phyloP scores from a whole-genome alignment of 2,113 vertebrate genomes.

The Pseudonaja textilis region DNA sequence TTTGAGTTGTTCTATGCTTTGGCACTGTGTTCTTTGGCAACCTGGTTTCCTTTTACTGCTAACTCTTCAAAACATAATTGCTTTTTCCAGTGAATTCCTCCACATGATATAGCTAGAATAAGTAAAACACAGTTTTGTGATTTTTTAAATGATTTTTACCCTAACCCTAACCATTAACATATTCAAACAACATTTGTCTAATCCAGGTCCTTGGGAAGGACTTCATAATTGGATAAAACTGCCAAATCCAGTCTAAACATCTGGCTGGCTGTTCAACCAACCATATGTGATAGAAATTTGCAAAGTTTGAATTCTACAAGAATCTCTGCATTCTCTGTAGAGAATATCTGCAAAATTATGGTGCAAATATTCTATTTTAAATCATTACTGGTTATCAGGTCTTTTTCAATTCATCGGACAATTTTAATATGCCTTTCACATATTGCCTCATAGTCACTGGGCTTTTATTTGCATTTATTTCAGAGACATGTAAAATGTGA shows the following conservation, averaged over 20 bases:
- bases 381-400: background rate
- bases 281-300: background rate
- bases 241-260: background rate
- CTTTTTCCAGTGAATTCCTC: background rate
- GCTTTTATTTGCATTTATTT: background rate
- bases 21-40: too few species aligned
- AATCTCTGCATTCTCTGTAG: background rate
- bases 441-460: too few species aligned
- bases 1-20: too few species aligned
- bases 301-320: background rate
- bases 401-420: background rate
- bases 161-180: background rate
- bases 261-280: background rate
- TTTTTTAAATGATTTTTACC: background rate
- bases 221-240: background rate
- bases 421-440: background rate
- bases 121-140: background rate
- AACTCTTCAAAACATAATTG: background rate
- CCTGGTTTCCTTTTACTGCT: background rate
- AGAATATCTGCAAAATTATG: background rate
- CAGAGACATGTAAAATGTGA: background rate
- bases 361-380: background rate
- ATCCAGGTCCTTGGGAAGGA: background rate
- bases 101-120: background rate
- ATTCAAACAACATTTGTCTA: background rate